These are phyloP conservation scores for Podarcis siculus DNA, from an alignment of 2,797 vertebrate species.

Conservation along the genomic window DNA sequence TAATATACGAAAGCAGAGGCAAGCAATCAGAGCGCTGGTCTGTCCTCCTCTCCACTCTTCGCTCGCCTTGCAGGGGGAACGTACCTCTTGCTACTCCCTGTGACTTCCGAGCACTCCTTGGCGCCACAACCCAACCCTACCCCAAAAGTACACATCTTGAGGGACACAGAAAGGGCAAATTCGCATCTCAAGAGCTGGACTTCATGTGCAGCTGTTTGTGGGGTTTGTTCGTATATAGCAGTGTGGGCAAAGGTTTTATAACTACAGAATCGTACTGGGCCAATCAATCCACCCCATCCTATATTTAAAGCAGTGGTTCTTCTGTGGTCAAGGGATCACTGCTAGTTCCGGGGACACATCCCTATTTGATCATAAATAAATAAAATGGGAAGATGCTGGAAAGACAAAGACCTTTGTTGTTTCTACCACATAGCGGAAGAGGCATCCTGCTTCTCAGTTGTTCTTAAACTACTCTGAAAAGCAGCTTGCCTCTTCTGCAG, in stretches of 20 bases:
- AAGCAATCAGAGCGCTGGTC: slow-evolving; percentile 61
- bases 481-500: neutral
- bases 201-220: slow-evolving; percentile 3
- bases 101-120: slow-evolving; percentile 61
- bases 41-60: slow-evolving; percentile 66
- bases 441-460: neutral
- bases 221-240: slow-evolving; percentile 15
- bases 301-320: neutral
- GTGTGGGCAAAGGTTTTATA: neutral
- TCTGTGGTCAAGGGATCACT: neutral
- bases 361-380: neutral
- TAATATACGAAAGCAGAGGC: slow-evolving; percentile 70
- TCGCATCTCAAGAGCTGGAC: slow-evolving; percentile 51
- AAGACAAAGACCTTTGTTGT: neutral
- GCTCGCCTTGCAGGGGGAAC: slow-evolving; percentile 65
- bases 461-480: neutral
- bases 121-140: slow-evolving; percentile 42
- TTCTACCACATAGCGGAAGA: neutral
- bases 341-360: neutral
- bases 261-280: too few species aligned
- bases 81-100: slow-evolving; percentile 50
- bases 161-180: slow-evolving; percentile 25
- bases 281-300: neutral
- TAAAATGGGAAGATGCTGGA: neutral
- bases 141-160: slow-evolving; percentile 41